Evolutionary conservation across 2,113 vertebrate species (phyloP).

Genomic region (Gymnarchus niloticus): DNA sequence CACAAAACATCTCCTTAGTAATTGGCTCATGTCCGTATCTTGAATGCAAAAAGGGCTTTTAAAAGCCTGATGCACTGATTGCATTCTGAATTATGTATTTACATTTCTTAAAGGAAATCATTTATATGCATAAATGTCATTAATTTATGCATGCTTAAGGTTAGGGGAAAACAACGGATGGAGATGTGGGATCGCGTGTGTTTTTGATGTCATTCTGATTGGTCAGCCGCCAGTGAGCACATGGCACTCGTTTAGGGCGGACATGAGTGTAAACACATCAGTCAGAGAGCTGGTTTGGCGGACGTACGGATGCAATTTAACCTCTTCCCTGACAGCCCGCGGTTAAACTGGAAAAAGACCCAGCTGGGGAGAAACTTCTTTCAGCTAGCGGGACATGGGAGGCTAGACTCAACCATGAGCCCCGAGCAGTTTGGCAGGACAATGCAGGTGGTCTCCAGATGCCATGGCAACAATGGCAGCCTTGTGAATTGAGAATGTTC

Average conservation of each 20-base stretch:
- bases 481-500: neutral
- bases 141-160: neutral
- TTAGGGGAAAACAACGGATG: neutral
- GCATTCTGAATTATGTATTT: constrained; percentile 8
- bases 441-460: neutral
- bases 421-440: neutral
- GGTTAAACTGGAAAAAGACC: neutral
- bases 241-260: neutral
- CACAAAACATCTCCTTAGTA: constrained; percentile 3
- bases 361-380: neutral
- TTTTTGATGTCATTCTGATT: neutral
- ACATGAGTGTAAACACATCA: neutral
- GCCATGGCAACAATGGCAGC: neutral
- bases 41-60: neutral
- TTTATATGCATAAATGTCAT: constrained; percentile 5
- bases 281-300: neutral
- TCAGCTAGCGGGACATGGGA: neutral
- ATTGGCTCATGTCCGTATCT: constrained; percentile 15
- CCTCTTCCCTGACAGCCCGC: neutral
- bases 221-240: neutral
- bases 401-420: neutral
- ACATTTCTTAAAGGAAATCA: neutral
- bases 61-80: constrained; percentile 12
- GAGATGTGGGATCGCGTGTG: neutral
- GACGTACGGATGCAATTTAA: neutral